Base-by-base conservation (phyloP, 2,797 vertebrate species). In the Bryconaethiops microstoma region DNA sequence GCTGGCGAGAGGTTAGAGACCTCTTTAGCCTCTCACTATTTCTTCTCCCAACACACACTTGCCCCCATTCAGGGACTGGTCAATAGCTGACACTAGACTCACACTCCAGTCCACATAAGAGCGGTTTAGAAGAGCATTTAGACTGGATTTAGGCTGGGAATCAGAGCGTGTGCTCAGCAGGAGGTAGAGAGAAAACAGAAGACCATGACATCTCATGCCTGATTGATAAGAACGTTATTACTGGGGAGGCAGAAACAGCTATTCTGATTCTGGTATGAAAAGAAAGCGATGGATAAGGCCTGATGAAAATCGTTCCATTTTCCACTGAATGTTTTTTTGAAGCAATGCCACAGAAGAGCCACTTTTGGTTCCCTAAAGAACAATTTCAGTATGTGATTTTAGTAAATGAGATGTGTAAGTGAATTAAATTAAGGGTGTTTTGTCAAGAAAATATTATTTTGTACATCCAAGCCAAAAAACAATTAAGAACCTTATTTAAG, bases 1-100 rank as follows among this genome's bases (percentile, higher is more conserved):
- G 85, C 85, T 86, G 85, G 78, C 62, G 57, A 81, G 73, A 85
- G 85, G 81, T 86, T 86, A 86, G 78, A 76, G 80, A 84, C 83
- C 85, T 81, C 55, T 82, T 82, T 82, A 76, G 55, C 74, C 75
- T 62, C 69, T 57, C 68, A 57, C 80, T 72, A 48, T n/a, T 40
- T 73, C 59, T 45, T 14, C 69, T 29, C 76, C 63, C 70, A 60
- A 78, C 72, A 84, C 35, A 63, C 54, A 62, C 81, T 83, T 69
- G 57, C 65, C 76, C 48, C 83, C 74, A 78, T 86, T 86, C 85
- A 86, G 39, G 45, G 19, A 25, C 72, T 72, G 55, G 83, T 86
- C 85, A 82, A 84, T 86, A 84, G 78, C 74, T 83, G 83, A 86
- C 85, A 84, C 83, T 74, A 79, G 67, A 83, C 82, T 82, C 67